Evolutionary conservation across 2,888 invertebrate genomes (phyloP).

Genomic region (Tupiocoris notatus): DNA sequence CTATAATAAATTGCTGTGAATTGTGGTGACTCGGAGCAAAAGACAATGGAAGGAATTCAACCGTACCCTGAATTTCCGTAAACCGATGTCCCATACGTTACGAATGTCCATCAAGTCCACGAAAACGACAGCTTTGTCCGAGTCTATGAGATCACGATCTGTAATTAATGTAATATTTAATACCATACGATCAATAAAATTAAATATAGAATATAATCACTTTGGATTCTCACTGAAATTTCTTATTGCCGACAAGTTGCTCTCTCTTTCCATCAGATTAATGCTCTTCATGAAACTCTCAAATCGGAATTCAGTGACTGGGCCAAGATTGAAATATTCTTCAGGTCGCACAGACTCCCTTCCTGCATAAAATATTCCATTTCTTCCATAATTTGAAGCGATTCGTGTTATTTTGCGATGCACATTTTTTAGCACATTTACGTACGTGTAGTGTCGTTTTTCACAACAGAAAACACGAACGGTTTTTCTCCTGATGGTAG

Average conservation of each 20-base stretch:
- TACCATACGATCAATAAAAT: too few relatives aligned
- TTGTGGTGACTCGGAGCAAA: too few relatives aligned
- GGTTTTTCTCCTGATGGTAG: not conserved
- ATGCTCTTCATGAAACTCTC: constrained; percentile 20
- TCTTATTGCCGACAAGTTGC: constrained; percentile 11
- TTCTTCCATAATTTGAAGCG: too few relatives aligned
- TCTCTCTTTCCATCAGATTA: constrained; percentile 13
- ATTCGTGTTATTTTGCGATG: too few relatives aligned
- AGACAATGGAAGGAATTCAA: too few relatives aligned
- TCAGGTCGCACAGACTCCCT: constrained; percentile 2
- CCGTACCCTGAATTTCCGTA: constrained; percentile 28
- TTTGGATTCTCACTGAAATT: constrained; percentile 29
- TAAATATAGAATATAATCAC: not conserved
- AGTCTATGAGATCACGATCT: constrained; percentile 10
- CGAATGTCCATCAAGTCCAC: constrained; percentile 18
- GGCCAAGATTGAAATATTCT: constrained; percentile 11
- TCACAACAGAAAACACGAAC: constrained; percentile 16
- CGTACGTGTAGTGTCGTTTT: not conserved
- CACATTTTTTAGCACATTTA: too few relatives aligned
- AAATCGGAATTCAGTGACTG: constrained; percentile 25
- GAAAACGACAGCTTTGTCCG: constrained; percentile 7
- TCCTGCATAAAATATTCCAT: too few relatives aligned
- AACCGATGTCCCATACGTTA: constrained; percentile 28
- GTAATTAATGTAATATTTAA: not conserved
- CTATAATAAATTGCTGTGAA: too few relatives aligned